phyloP scores from a whole-genome alignment of 2,113 vertebrate species.

The Dicentrarchus labrax region DNA sequence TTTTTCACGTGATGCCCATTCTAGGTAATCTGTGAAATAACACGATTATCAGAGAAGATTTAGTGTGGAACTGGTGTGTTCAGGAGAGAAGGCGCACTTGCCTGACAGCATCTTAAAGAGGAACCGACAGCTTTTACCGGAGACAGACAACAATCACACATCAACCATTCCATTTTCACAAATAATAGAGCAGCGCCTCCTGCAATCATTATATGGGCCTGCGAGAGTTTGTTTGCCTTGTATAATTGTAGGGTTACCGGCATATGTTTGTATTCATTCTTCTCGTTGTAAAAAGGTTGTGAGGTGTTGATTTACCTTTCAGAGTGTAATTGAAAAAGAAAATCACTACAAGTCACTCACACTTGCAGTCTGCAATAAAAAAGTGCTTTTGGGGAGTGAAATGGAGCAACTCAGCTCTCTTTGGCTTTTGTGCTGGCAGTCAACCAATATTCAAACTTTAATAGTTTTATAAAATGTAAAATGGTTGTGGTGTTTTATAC shows the following conservation, averaged over 20 bases:
- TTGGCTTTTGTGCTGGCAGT: constrained; percentile 15
- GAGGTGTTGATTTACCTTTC: constrained; percentile 80
- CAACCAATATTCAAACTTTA: constrained; percentile 23
- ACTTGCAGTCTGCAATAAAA: constrained; percentile 24
- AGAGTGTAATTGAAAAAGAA: constrained; percentile 80
- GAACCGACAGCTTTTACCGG: constrained; percentile 55
- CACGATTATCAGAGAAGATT: constrained; percentile 28
- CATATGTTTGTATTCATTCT: constrained; percentile 76
- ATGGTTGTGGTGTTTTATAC: constrained; percentile 15
- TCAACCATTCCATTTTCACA: constrained; percentile 70
- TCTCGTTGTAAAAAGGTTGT: constrained; percentile 67
- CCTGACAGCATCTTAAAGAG: constrained; percentile 51
- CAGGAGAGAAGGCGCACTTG: constrained; percentile 26
- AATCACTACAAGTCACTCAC: constrained; percentile 76
- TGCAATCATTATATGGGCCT: constrained; percentile 67
- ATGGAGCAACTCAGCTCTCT: constrained; percentile 38
- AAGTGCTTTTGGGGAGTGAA: constrained; percentile 44
- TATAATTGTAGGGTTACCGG: constrained; percentile 76
- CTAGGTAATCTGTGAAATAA: constrained; percentile 43
- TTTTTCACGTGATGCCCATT: constrained; percentile 10
- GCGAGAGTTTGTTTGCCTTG: constrained; percentile 36
- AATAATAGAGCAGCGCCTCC: constrained; percentile 71
- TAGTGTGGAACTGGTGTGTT: constrained; percentile 35
- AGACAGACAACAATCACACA: constrained; percentile 73
- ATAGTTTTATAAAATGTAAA: constrained; percentile 13